Evolutionary conservation across 2,888 invertebrate genomes (phyloP).

Genomic region (Caprella mutica): DNA sequence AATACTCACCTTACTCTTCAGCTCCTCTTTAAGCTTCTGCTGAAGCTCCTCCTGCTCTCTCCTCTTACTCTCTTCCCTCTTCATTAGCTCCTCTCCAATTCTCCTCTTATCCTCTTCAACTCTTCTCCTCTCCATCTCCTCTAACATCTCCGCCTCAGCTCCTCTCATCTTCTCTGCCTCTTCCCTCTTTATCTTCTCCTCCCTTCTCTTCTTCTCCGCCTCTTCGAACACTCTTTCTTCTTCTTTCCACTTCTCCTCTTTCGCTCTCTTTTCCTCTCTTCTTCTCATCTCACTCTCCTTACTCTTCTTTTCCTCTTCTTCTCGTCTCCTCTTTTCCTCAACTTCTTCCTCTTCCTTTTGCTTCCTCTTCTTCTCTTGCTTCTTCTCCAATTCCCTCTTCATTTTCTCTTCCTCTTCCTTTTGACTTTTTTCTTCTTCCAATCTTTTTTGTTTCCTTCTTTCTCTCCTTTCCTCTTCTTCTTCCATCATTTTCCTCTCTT

Average conservation of each 20-base stretch:
- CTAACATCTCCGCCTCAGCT: constrained; percentile 10
- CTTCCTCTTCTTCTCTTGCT: constrained; percentile 25
- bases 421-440: constrained; percentile 17
- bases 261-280: constrained; percentile 38
- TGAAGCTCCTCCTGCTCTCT: constrained; percentile 31
- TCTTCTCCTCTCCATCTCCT: constrained; percentile 20
- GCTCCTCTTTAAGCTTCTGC: constrained; percentile 34
- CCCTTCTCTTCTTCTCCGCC: constrained; percentile 13
- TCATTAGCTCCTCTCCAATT: constrained; percentile 18
- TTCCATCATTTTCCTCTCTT: constrained; percentile 31
- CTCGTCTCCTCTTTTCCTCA: constrained; percentile 35
- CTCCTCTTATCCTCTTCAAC: constrained; percentile 14
- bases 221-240: constrained; percentile 38
- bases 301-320: constrained; percentile 35
- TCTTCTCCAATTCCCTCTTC: constrained; percentile 27
- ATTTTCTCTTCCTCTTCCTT: constrained; percentile 18
- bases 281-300: constrained; percentile 37
- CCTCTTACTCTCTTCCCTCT: constrained; percentile 19
- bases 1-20: constrained; percentile 26
- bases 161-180: constrained; percentile 15
- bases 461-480: constrained; percentile 34
- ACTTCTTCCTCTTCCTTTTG: constrained; percentile 17
- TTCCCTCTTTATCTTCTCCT: constrained; percentile 14
- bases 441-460: constrained; percentile 26
- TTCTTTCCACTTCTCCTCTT: constrained; percentile 36